These are phyloP conservation scores for Marisa cornuarietis DNA, from an alignment of 1,140 invertebrate species.

Conservation along the genomic window DNA sequence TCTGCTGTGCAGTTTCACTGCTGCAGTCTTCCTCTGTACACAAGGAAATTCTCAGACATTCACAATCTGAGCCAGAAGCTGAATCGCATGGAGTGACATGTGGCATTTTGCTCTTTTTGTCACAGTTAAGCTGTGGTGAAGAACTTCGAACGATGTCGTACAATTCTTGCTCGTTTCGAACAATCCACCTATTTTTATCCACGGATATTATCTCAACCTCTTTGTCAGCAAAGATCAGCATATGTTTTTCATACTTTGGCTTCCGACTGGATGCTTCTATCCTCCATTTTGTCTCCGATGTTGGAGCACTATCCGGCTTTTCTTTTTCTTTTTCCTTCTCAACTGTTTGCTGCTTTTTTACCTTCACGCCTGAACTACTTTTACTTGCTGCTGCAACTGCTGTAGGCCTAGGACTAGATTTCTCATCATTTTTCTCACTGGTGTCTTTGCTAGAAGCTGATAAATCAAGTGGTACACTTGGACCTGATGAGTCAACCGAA, in stretches of 20 bases:
- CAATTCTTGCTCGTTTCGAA: constrained; percentile 57
- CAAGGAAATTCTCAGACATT: constrained; percentile 3
- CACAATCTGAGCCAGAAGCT: constrained; percentile 18
- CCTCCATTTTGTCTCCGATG: constrained; percentile 11
- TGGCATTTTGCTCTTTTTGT: neutral
- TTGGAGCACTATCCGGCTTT: neutral
- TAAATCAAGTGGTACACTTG: constrained; percentile 52
- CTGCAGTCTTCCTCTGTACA: neutral
- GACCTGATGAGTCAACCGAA: constrained; percentile 30
- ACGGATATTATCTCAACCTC: constrained; percentile 62
- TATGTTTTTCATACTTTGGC: constrained; percentile 52
- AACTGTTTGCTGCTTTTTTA: constrained; percentile 6
- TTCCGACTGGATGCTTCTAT: constrained; percentile 21
- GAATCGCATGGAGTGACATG: constrained; percentile 19
- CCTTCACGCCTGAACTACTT: neutral
- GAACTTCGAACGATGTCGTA: constrained; percentile 33
- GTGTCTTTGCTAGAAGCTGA: constrained; percentile 46
- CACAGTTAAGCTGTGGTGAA: neutral
- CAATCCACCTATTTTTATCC: constrained; percentile 59
- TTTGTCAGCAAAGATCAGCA: constrained; percentile 56
- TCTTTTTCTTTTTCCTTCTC: constrained; percentile 17
- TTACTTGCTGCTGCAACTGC: neutral
- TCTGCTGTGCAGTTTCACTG: neutral
- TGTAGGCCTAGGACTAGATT: constrained; percentile 16
- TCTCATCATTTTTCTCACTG: constrained; percentile 10